phyloP scores from a whole-genome alignment of 2,888 invertebrate species.

The Melinaea marsaeus region DNA sequence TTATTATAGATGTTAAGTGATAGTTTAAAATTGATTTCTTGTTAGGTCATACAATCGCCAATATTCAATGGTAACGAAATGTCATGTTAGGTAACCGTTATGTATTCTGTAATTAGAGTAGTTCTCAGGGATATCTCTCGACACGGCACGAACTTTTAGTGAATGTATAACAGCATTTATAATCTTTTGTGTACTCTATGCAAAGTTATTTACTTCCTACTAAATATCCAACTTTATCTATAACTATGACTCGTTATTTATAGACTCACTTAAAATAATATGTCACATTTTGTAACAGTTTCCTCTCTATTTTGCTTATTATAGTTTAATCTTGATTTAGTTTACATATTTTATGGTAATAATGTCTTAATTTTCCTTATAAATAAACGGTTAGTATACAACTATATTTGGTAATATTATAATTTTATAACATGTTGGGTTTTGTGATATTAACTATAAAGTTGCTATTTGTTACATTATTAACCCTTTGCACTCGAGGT shows the following conservation, averaged over 20 bases:
- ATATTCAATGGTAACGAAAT: slow-evolving; percentile 29
- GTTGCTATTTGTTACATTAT: too few species aligned
- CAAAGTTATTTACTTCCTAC: slow-evolving; percentile 1
- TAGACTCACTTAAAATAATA: not conserved
- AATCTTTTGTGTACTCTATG: slow-evolving; percentile 1
- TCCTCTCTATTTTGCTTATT: not conserved
- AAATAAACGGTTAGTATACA: not conserved
- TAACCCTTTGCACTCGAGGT: too few species aligned
- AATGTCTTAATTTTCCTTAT: not conserved
- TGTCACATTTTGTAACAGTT: not conserved
- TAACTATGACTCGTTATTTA: not conserved
- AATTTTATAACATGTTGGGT: slow-evolving; percentile 2
- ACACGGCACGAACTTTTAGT: slow-evolving; percentile 38
- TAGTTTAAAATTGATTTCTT: slow-evolving; percentile 11
- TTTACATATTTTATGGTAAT: slow-evolving; percentile 1
- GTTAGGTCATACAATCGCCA: slow-evolving; percentile 20
- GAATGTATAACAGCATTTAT: slow-evolving; percentile 15
- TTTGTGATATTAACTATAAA: slow-evolving; percentile 19
- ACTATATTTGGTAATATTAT: slow-evolving; percentile 19
- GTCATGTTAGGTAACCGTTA: slow-evolving; percentile 38
- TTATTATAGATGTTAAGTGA: too few species aligned
- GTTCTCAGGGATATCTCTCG: slow-evolving; percentile 48
- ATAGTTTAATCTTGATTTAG: slow-evolving; percentile 4
- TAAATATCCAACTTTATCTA: not conserved
- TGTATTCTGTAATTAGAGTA: slow-evolving; percentile 52